A percentile compares a stretch with the other conserved stretches of the same genome.
These are phyloP conservation scores for Leptatherina wallacei DNA, from an alignment of 2,797 vertebrate species.

Conservation along the genomic window DNA sequence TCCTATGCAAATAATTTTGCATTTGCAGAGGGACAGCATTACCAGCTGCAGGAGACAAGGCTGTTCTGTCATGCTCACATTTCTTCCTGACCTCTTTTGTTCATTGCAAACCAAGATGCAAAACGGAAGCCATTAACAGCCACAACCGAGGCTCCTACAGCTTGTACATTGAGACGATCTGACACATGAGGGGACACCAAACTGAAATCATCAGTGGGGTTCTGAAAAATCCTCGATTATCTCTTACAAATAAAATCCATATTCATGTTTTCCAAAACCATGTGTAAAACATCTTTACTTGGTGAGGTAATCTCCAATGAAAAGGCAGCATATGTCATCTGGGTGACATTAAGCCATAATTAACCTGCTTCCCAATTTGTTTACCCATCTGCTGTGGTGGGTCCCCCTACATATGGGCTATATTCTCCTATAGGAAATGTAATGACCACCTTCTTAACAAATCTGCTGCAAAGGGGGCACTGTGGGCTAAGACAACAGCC, in stretches of 20 bases:
- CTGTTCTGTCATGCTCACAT: slow-evolving; percentile 47
- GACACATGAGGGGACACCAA: neutral
- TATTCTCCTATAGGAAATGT: slow-evolving; percentile 73
- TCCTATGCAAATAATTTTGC: slow-evolving; percentile 85
- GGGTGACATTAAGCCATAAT: slow-evolving; percentile 52
- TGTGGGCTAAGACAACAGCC: slow-evolving; percentile 56
- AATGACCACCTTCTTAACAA: slow-evolving; percentile 84
- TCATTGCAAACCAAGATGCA: slow-evolving; percentile 75
- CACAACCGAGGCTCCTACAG: neutral
- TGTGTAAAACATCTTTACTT: slow-evolving; percentile 11
- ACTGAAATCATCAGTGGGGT: neutral
- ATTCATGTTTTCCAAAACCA: too few species aligned
- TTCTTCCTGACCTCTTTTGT: slow-evolving; percentile 60
- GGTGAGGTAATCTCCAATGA: slow-evolving; percentile 18
- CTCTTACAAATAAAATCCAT: neutral
- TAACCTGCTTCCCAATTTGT: slow-evolving; percentile 53
- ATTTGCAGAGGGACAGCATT: slow-evolving; percentile 56
- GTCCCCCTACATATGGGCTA: slow-evolving; percentile 76
- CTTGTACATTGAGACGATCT: neutral
- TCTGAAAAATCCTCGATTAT: neutral
- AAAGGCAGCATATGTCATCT: slow-evolving; percentile 22
- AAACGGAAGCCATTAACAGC: slow-evolving; percentile 55
- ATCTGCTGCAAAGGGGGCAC: slow-evolving; percentile 48
- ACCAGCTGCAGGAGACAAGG: slow-evolving; percentile 58
- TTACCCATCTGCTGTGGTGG: slow-evolving; percentile 77